These are phyloP conservation scores for Monopterus albus DNA, from an alignment of 2,113 vertebrate genomes.

Conservation along the genomic window DNA sequence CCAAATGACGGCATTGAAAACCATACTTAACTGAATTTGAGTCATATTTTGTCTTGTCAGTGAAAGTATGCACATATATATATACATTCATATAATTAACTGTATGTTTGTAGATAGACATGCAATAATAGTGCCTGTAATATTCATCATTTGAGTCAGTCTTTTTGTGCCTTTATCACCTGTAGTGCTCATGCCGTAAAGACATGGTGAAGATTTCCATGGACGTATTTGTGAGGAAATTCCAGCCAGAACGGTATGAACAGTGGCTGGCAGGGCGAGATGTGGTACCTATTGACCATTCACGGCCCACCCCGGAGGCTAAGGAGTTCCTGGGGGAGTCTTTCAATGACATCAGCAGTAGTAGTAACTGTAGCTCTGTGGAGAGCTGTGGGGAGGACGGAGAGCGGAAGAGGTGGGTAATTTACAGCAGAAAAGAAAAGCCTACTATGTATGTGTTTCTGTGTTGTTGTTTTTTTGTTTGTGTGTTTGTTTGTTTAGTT, in stretches of 20 bases:
- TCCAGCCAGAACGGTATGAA: slow-evolving; percentile 95
- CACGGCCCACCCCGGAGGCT: slow-evolving; percentile 91
- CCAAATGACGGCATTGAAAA: not conserved
- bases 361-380: slow-evolving; percentile 14
- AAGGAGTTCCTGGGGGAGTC: slow-evolving; percentile 86
- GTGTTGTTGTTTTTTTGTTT: no score
- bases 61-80: no score
- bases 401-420: slow-evolving; percentile 72
- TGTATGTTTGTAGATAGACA: not conserved
- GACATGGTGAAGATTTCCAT: slow-evolving; percentile 99
- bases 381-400: slow-evolving; percentile 60
- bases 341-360: slow-evolving; percentile 38
- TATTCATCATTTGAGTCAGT: not conserved
- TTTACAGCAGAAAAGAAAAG: not conserved
- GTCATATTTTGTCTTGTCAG: not conserved
- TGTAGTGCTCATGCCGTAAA: slow-evolving; percentile 95
- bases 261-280: slow-evolving; percentile 94
- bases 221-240: slow-evolving; percentile 97
- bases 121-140: not conserved
- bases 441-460: not conserved
- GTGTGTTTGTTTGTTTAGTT: not conserved
- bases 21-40: not conserved
- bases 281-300: slow-evolving; percentile 87
- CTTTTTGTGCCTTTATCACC: not conserved
- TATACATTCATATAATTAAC: not conserved